phyloP scores from a whole-genome alignment of 2,797 vertebrate species.

The Spea hammondii region DNA sequence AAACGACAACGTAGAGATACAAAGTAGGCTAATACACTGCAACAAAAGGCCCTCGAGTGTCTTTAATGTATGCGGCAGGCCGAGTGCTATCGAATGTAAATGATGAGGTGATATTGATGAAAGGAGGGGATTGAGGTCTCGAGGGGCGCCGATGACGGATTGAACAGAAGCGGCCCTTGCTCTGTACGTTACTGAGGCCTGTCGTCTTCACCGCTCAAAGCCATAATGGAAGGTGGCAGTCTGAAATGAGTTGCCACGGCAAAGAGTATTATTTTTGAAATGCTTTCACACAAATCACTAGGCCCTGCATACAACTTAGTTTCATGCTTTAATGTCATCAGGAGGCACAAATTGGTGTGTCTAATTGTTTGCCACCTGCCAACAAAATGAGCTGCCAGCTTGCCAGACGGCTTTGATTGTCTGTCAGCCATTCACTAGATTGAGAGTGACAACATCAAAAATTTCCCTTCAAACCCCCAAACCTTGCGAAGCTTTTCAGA shows the following conservation, averaged over 20 bases:
- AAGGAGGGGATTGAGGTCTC: slow-evolving; percentile 87
- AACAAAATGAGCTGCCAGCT: slow-evolving; percentile 93
- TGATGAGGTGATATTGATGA: slow-evolving; percentile 85
- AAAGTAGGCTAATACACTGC: slow-evolving; percentile 58
- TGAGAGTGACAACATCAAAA: slow-evolving; percentile 96
- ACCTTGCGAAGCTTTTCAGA: slow-evolving; percentile 72
- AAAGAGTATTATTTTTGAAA: slow-evolving; percentile 99
- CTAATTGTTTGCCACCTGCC: slow-evolving; percentile 99
- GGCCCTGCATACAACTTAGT: slow-evolving; percentile 87
- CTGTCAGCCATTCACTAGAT: slow-evolving; percentile 86
- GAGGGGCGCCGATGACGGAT: slow-evolving; percentile 92
- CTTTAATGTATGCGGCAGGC: slow-evolving; percentile 76
- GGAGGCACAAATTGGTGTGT: slow-evolving; percentile 93
- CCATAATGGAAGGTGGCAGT: slow-evolving; percentile 95
- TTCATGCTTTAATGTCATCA: slow-evolving; percentile 92
- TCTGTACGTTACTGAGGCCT: slow-evolving; percentile 75
- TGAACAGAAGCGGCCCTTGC: slow-evolving; percentile 90
- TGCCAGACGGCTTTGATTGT: slow-evolving; percentile 88
- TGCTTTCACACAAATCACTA: slow-evolving; percentile 98
- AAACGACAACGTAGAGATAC: slow-evolving; percentile 57
- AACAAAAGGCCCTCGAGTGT: slow-evolving; percentile 58
- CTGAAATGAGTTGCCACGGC: slow-evolving; percentile 93
- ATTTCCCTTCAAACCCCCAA: slow-evolving; percentile 74
- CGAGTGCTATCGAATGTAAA: slow-evolving; percentile 73
- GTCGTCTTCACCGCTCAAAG: slow-evolving; percentile 88